Base-by-base conservation (phyloP, 2,797 vertebrate species). In the Semaprochilodus insignis region DNA sequence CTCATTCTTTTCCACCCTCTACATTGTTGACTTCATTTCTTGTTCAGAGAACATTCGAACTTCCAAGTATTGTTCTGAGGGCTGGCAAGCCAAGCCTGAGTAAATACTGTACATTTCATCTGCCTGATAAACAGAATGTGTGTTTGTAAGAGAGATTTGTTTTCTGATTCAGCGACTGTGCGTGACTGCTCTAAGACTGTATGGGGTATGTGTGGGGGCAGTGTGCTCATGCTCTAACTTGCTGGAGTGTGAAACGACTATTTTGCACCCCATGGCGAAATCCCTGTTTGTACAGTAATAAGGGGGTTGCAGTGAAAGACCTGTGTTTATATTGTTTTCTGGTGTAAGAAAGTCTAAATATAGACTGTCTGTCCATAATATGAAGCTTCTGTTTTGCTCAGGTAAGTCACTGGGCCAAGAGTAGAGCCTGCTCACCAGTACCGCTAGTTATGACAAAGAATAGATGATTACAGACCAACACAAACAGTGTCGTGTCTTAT, bases 251-350 rank as follows among this genome's bases (percentile, higher is more conserved):
- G 80, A 80, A 86, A 87, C 63, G 59, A 34, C 72, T 86, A 66
- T 87, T 88, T 87, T 88, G 65, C 74, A 40, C 48, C 36, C 62
- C 16, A 25, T 76, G 77, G 78, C 31, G 34, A 79, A 82, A 87
- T 87, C 86, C 72, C 62, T 71, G 81, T 65, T 71, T 71, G 67
- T 74, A n/a, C 69, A 48, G 66, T 88, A 87, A 88, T 88, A 70
- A 87, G 40, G 72, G 72, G 78, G 74, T 66, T 86, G 76, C 65
- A 55, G 59, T 21, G 75, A 60, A 48, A 86, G 54, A 77, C 81
- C 85, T 83, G 80, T 88, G 66, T 78, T 88, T 86, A 84, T 74
- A n/a, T 62, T 80, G 78, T 87, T 83, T 85, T 78, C 25, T 63
- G 78, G 70, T 81, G 72, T 74, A 70, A 40, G 71, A 52, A 44